A percentile compares a stretch with the other conserved stretches of the same genome.
phyloP scores from a whole-genome alignment of 1,140 invertebrate species.

The Drosophila pruinosa region DNA sequence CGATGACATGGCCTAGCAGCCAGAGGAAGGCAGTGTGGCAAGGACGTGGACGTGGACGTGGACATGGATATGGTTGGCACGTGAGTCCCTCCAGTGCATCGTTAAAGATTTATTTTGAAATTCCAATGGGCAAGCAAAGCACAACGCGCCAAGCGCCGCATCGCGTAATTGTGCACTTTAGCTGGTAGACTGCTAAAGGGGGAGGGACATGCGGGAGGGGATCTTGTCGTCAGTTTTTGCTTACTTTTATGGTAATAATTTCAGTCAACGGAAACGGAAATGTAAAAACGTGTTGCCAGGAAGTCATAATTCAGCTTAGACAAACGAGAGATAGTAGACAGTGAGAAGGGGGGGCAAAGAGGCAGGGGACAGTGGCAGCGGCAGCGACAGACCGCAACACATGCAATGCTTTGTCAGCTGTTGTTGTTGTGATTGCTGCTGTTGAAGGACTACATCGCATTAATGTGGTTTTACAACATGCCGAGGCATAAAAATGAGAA shows the following conservation, averaged over 20 bases:
- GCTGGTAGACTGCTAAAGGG: not conserved
- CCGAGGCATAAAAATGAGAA: slow-evolving; percentile 78
- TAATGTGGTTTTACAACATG: slow-evolving; percentile 80
- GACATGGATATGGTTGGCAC: slow-evolving; percentile 26
- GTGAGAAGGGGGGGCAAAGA: not conserved
- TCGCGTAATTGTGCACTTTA: slow-evolving; percentile 63
- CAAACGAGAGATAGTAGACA: slow-evolving; percentile 56
- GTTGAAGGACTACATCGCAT: slow-evolving; percentile 69
- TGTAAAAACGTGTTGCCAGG: slow-evolving; percentile 80
- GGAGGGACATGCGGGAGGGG: not conserved
- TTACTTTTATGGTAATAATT: slow-evolving; percentile 79
- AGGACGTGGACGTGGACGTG: not conserved
- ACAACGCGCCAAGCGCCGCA: slow-evolving; percentile 29
- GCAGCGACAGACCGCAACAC: not conserved
- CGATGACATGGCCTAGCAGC: slow-evolving; percentile 7
- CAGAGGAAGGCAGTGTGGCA: not conserved
- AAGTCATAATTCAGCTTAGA: slow-evolving; percentile 80
- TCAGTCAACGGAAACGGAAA: slow-evolving; percentile 76
- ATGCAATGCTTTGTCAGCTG: slow-evolving; percentile 39
- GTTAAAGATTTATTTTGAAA: slow-evolving; percentile 74
- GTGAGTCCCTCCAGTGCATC: slow-evolving; percentile 53
- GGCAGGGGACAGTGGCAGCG: not conserved
- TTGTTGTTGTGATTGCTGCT: slow-evolving; percentile 29
- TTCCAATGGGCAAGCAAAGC: slow-evolving; percentile 45
- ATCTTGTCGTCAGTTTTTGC: slow-evolving; percentile 42